These are phyloP conservation scores for Ciconia boyciana DNA, from an alignment of 2,113 vertebrate species.

Conservation along the genomic window DNA sequence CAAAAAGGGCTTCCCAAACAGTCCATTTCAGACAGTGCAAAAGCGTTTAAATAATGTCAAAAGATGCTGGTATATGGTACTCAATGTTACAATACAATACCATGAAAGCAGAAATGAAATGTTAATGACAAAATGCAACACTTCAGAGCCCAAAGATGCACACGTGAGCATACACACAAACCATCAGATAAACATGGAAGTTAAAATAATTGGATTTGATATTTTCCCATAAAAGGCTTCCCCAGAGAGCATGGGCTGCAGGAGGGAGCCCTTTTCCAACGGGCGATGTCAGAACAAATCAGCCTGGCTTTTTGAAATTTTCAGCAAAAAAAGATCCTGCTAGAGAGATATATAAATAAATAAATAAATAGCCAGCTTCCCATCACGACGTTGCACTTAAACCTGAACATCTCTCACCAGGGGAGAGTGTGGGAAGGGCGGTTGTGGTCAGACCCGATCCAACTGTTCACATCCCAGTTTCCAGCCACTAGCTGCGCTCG, in stretches of 20 bases:
- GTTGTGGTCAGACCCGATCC: not conserved
- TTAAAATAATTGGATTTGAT: not conserved
- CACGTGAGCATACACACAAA: not conserved
- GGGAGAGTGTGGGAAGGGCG: not conserved
- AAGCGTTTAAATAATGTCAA: not conserved
- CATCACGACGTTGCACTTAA: rapidly evolving
- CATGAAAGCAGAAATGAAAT: not conserved
- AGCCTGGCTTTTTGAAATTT: not conserved
- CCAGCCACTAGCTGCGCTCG: rapidly evolving
- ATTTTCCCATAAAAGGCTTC: constrained; percentile 5
- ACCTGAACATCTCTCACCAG: not conserved
- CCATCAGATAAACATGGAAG: not conserved
- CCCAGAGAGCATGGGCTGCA: not conserved
- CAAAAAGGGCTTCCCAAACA: not conserved
- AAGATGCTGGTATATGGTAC: not conserved
- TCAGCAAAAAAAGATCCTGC: not conserved
- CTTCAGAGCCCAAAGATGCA: not conserved
- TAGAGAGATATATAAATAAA: not conserved
- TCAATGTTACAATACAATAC: rapidly evolving
- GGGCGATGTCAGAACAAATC: not conserved
- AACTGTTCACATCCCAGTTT: not conserved
- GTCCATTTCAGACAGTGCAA: not conserved
- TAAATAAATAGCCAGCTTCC: not conserved
- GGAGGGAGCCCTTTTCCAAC: not conserved
- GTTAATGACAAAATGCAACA: not conserved